phyloP scores from a whole-genome alignment of 2,113 vertebrate species.

The Tringa solitaria region DNA sequence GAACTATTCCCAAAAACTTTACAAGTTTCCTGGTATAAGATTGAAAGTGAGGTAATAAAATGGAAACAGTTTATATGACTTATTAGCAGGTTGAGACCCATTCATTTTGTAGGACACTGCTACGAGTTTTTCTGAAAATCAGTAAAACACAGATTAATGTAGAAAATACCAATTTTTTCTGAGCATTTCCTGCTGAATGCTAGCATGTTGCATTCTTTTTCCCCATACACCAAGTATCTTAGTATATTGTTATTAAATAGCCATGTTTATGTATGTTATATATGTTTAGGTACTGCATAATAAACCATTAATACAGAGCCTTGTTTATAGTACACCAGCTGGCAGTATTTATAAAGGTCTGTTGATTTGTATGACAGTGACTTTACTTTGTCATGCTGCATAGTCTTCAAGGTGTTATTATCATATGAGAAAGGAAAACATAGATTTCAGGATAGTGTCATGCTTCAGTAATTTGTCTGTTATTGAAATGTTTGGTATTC shows the following conservation, averaged over 20 bases:
- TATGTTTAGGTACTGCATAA: not conserved
- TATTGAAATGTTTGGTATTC: not conserved
- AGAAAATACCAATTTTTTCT: not conserved
- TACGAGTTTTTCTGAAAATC: not conserved
- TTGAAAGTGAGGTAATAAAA: not conserved
- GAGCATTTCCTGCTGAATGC: not conserved
- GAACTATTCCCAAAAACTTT: not conserved
- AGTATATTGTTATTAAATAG: not conserved
- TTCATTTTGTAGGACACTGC: not conserved
- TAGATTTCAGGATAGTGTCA: not conserved
- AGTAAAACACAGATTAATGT: not conserved
- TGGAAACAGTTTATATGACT: not conserved
- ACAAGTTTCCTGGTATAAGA: not conserved
- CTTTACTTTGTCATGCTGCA: not conserved
- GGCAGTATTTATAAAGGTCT: not conserved
- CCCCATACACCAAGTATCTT: not conserved
- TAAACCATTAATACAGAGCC: not conserved
- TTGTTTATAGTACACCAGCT: not conserved
- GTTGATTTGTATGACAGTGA: not conserved
- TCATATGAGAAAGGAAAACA: not conserved
- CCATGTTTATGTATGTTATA: not conserved
- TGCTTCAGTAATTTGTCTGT: not conserved
- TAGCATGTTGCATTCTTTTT: not conserved
- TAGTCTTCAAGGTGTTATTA: conserved; percentile 29
- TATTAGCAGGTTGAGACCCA: not conserved